Conservation (phyloP, 2,797 vertebrate genomes). For the Gambusia yucatana region DNA sequence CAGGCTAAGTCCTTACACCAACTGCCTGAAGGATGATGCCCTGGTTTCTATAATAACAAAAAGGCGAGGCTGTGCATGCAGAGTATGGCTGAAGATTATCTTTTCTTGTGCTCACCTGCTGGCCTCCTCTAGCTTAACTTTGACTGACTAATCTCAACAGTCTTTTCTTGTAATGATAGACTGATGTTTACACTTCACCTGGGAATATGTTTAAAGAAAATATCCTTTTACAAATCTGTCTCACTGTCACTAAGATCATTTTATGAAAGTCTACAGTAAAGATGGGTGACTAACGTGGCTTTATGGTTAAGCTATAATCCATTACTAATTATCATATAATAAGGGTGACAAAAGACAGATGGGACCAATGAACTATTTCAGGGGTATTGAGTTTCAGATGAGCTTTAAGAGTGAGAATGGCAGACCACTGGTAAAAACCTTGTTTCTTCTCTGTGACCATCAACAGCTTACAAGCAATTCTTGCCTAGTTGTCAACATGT, state of each 20-base stretch:
- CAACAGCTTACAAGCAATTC: slow-evolving; percentile 24
- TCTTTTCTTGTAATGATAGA: slow-evolving; percentile 4
- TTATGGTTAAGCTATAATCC: slow-evolving; percentile 21
- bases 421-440: slow-evolving; percentile 32
- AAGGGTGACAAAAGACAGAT: slow-evolving; percentile 18
- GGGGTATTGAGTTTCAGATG: slow-evolving; percentile 30
- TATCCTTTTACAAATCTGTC: neutral
- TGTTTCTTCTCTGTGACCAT: slow-evolving; percentile 31
- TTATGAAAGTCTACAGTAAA: neutral
- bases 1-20: slow-evolving; percentile 61
- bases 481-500: slow-evolving; percentile 38
- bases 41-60: slow-evolving; percentile 64
- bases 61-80: slow-evolving; percentile 37
- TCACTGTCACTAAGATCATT: neutral
- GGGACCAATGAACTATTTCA: slow-evolving; percentile 17
- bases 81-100: slow-evolving; percentile 41
- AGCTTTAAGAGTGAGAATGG: slow-evolving; percentile 45
- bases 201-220: slow-evolving; percentile 17
- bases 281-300: neutral
- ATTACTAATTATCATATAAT: slow-evolving; percentile 15
- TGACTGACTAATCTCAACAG: slow-evolving; percentile 26
- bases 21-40: slow-evolving; percentile 60
- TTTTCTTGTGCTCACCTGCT: slow-evolving; percentile 38
- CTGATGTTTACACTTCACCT: slow-evolving; percentile 7
- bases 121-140: slow-evolving; percentile 31